Conservation (phyloP, 2,888 invertebrate genomes). For the Zhuqinia jingwanae region DNA sequence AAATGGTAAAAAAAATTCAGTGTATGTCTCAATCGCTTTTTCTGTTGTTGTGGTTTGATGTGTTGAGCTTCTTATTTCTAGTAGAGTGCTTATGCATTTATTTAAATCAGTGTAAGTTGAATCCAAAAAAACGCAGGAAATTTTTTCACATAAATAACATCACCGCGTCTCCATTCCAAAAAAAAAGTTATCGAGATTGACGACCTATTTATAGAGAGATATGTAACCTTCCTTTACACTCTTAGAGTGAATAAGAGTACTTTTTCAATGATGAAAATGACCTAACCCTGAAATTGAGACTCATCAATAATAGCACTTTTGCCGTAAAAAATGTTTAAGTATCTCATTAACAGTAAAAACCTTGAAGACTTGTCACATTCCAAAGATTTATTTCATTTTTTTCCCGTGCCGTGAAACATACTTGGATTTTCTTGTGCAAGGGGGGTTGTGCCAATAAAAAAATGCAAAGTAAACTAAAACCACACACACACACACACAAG, state of each 20-base stretch:
- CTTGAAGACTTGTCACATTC: slow-evolving; percentile 55
- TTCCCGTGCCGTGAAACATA: too few relatives aligned
- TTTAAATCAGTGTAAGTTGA: slow-evolving; percentile 1
- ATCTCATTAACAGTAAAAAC: slow-evolving; percentile 50
- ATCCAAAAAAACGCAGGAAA: too few relatives aligned
- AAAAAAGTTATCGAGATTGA: slow-evolving; percentile 24
- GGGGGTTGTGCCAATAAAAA: neutral
- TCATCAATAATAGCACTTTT: slow-evolving; percentile 36
- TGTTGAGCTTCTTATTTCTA: neutral
- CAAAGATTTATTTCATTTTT: slow-evolving; percentile 49
- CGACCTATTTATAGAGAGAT: neutral
- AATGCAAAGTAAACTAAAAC: slow-evolving; percentile 12
- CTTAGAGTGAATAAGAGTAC: too few relatives aligned
- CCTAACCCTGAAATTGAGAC: slow-evolving; percentile 40
- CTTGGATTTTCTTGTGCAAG: too few relatives aligned
- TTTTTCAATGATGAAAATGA: neutral
- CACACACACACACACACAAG: too few relatives aligned
- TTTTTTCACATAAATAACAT: neutral
- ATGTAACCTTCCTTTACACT: neutral
- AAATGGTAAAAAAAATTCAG: too few relatives aligned
- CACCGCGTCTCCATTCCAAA: slow-evolving; percentile 17
- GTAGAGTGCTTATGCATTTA: slow-evolving; percentile 8
- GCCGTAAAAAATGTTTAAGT: slow-evolving; percentile 44
- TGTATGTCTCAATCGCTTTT: neutral
- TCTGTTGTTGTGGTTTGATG: neutral